Evolutionary conservation across 2,113 vertebrate genomes (phyloP).

Genomic region (Indri indri): DNA sequence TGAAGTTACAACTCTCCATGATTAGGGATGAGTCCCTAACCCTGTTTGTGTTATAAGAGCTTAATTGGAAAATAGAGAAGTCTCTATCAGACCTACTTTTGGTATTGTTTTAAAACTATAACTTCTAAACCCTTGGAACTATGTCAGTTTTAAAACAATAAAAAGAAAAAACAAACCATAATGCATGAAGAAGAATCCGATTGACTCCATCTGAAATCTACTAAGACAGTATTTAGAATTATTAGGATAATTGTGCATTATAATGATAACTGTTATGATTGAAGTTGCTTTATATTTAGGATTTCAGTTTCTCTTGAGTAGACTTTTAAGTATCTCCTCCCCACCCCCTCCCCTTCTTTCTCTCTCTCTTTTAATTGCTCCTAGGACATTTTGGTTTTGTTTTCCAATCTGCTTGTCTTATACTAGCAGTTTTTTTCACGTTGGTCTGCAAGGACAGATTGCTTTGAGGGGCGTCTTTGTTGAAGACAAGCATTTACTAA

Average conservation of each 20-base stretch:
- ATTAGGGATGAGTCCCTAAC: neutral
- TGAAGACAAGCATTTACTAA: neutral
- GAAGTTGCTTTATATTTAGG: neutral
- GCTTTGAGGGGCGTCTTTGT: neutral
- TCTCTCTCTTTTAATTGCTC: neutral
- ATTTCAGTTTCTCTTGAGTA: slow-evolving; percentile 4
- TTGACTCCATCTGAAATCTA: neutral
- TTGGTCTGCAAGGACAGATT: neutral
- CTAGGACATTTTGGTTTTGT: neutral
- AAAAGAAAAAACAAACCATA: neutral
- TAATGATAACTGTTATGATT: neutral
- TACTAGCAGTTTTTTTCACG: neutral
- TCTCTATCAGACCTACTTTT: neutral
- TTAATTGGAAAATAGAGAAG: neutral
- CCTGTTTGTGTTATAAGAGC: neutral
- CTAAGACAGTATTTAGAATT: neutral
- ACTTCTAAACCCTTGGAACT: neutral
- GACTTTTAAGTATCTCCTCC: neutral
- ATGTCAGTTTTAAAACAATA: neutral
- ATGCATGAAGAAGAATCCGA: neutral
- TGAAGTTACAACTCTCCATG: neutral
- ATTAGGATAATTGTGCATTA: neutral
- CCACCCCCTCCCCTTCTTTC: no score
- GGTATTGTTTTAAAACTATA: no score
- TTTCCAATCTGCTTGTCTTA: neutral